A percentile compares a stretch with the other conserved stretches of the same genome.
Conservation (phyloP, 2,888 invertebrate genomes). For the Eledona agricola region DNA sequence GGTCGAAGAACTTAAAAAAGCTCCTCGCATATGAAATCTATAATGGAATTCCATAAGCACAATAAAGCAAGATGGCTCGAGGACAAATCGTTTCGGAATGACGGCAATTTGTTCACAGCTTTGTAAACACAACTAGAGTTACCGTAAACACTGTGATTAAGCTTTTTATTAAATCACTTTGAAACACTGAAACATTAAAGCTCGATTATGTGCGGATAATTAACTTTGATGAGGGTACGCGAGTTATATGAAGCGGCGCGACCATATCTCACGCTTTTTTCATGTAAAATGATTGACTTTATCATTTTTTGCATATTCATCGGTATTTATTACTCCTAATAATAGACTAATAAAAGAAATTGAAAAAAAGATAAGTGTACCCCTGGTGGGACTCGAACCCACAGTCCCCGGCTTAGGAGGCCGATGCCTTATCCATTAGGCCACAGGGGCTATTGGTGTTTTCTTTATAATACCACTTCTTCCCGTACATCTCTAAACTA, state of each 20-base stretch:
- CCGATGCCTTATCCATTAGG: conserved; percentile 87
- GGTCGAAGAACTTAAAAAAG: too few species aligned
- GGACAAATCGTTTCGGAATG: conserved; percentile 28
- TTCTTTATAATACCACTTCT: background rate
- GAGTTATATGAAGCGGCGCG: conserved; percentile 7
- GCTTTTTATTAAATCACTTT: conserved; percentile 31
- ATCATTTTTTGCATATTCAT: conserved; percentile 12
- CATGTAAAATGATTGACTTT: conserved; percentile 15
- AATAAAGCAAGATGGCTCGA: conserved; percentile 23
- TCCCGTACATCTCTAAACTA: background rate
- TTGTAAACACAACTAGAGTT: conserved; percentile 31
- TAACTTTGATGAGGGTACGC: conserved; percentile 20
- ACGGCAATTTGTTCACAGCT: conserved; percentile 36
- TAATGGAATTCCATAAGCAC: conserved; percentile 26
- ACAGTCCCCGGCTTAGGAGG: conserved; percentile 87
- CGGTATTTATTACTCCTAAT: conserved; percentile 14
- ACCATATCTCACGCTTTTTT: conserved; percentile 21
- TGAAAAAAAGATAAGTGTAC: conserved; percentile 61
- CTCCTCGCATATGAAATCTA: too few species aligned
- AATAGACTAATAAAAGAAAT: conserved; percentile 7
- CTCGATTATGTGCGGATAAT: conserved; percentile 25
- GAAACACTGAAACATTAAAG: conserved; percentile 27
- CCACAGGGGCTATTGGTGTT: conserved; percentile 72
- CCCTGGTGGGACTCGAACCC: conserved; percentile 90
- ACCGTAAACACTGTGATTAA: conserved; percentile 26